Conservation (phyloP, 2,888 invertebrate species). For the Drosophila meridiana region DNA sequence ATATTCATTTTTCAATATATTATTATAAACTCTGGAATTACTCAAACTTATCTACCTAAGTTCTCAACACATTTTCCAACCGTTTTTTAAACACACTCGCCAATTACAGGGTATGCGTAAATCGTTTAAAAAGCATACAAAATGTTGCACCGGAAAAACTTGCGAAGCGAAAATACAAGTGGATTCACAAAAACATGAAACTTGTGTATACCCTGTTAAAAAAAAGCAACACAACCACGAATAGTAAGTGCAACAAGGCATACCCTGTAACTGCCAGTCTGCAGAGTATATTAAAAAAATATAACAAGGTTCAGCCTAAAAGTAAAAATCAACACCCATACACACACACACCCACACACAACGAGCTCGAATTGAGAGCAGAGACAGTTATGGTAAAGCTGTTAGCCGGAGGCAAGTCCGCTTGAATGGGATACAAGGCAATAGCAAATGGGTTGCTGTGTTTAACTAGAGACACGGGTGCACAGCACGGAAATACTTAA, state of each 20-base stretch:
- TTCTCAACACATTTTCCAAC: no score
- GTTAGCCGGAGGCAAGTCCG: constrained; percentile 51
- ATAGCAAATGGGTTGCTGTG: not conserved
- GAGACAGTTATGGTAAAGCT: constrained; percentile 18
- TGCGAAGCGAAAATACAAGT: constrained; percentile 28
- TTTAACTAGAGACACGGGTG: constrained; percentile 46
- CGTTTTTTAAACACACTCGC: not conserved
- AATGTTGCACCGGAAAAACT: constrained; percentile 32
- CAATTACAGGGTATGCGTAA: constrained; percentile 11
- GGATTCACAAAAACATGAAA: not conserved
- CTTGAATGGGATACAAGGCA: constrained; percentile 34
- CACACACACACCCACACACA: not conserved
- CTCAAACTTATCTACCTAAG: no score
- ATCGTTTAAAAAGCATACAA: constrained; percentile 18
- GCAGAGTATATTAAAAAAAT: constrained; percentile 27
- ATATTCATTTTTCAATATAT: no score
- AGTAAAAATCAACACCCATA: constrained; percentile 62
- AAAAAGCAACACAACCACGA: not conserved
- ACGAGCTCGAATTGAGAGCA: not conserved
- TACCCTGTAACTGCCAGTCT: not conserved
- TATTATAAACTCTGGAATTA: no score
- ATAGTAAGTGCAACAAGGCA: not conserved
- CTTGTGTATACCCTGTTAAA: constrained; percentile 15
- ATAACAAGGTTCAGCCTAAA: constrained; percentile 45
- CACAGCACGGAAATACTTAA: constrained; percentile 63